Evolutionary conservation across 1,140 invertebrate genomes (phyloP), one percentile per base, ranked within the genome.

Genomic region (Panulirus ornatus): DNA sequence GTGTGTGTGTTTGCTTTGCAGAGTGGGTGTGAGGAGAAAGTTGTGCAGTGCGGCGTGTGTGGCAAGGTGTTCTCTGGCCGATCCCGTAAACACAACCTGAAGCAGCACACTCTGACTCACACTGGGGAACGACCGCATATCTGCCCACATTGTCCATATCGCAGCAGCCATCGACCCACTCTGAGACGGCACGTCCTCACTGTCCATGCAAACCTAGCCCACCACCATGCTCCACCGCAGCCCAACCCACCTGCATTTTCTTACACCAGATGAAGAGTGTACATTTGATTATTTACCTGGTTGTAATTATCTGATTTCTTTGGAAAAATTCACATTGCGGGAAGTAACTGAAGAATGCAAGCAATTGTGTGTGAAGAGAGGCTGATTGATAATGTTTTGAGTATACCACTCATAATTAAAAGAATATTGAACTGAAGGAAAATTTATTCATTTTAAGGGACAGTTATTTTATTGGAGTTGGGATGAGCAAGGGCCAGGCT

Each of bases 111-210:
- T n/a, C 73, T 88, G 34, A 92, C 92, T 1, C 94, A 95, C 70
- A 93, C 93, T 75, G 94, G 93, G 9, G 93, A 93, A 44, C 94
- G 93, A 88, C 94, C 94, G 0, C 94, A 94, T 83, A 84, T 91
- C 27, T 95, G 95, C 88, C 93, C 94, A 42, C 92, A 94, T 47
- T 95, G 95, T 84, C 93, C 92, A 0, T 94, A 95, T 84, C 88
- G 92, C 75, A 90, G 88, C 71, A 92, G 79, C 58, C 91, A 92
- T 36, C 86, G 85, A 30, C 88, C 88, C 58, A 88, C 91, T 70
- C 58, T 92, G 34, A 83, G 85, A 40, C 78, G 91, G 54, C 91
- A 92, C 63, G 87, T 92, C 70, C 75, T 88, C 82, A 91, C 89
- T 34, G 91, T 92, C 70, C 91, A 92, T 82, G 84, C 89, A 44